Evolutionary conservation across 1,140 invertebrate species (phyloP).

Genomic region (Caenorhabditis tropicalis): DNA sequence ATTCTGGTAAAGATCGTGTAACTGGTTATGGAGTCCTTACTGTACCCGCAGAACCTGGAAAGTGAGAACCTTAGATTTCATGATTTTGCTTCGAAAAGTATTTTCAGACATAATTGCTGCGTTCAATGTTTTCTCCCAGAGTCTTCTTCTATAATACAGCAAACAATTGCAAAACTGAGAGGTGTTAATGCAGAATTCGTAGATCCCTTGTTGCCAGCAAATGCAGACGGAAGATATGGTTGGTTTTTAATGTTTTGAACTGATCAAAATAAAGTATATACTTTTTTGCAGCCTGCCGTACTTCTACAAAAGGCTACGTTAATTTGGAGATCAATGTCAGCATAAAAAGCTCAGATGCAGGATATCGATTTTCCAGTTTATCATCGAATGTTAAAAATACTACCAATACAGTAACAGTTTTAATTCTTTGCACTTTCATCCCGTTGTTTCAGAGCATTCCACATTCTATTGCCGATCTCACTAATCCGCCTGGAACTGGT

Average conservation of each 20-base stretch:
- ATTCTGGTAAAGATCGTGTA: constrained; percentile 9
- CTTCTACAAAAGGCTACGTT: background rate
- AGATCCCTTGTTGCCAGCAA: constrained; percentile 21
- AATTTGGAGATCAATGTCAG: constrained; percentile 3
- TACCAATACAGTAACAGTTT: background rate
- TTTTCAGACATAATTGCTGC: background rate
- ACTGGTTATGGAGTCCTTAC: background rate
- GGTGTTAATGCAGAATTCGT: background rate
- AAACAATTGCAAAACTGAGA: background rate
- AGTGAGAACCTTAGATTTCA: constrained; percentile 36
- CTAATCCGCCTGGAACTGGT: background rate
- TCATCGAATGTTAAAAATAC: background rate
- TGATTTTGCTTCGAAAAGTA: background rate
- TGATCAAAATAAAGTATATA: too few species aligned
- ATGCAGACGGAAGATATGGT: constrained; percentile 7
- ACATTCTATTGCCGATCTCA: background rate
- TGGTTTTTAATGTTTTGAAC: too few species aligned
- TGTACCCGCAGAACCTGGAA: background rate
- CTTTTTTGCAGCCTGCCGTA: background rate
- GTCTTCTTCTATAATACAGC: background rate
- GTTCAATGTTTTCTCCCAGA: constrained; percentile 9
- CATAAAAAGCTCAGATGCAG: background rate
- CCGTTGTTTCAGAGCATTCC: background rate
- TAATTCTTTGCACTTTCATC: background rate
- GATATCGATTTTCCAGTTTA: background rate